Percentiles rank a stretch among this genome's conserved stretches.
Conservation (phyloP, 2,113 vertebrate genomes). For the Muntiacus muntjak region DNA sequence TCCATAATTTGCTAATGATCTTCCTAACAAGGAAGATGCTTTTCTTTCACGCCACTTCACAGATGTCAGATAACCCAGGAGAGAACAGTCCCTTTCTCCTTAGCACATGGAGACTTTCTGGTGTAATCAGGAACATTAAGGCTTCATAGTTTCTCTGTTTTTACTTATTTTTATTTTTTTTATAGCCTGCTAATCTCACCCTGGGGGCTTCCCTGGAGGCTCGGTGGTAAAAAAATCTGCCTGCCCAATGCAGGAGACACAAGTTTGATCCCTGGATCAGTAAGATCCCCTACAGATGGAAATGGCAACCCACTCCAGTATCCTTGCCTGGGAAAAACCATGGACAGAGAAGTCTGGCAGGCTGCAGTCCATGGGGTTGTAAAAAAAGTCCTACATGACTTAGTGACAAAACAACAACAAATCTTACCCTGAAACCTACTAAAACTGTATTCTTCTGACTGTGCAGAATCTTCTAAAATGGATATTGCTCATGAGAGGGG, state of each 20-base stretch:
- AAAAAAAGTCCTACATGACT: background rate
- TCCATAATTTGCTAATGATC: background rate
- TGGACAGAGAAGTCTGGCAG: background rate
- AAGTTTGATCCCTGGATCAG: background rate
- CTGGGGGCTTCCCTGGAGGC: background rate
- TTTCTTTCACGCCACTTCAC: constrained; percentile 18
- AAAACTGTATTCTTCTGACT: background rate
- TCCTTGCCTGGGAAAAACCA: background rate
- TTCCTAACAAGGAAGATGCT: constrained; percentile 17
- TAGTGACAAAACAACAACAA: background rate
- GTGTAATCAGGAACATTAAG: background rate
- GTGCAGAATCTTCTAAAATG: background rate
- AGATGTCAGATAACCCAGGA: background rate
- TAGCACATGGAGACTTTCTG: background rate
- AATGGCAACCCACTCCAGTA: background rate
- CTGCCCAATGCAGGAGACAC: background rate
- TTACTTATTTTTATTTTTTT: background rate
- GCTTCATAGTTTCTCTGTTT: background rate
- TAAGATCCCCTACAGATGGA: background rate
- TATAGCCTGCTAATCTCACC: background rate
- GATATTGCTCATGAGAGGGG: background rate
- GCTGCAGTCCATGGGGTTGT: background rate
- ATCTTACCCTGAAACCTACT: constrained; percentile 11
- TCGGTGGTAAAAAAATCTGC: background rate
- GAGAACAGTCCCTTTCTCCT: background rate